These are phyloP conservation scores for Heteronetta atricapilla DNA, from an alignment of 2,113 vertebrate species.

Conservation along the genomic window DNA sequence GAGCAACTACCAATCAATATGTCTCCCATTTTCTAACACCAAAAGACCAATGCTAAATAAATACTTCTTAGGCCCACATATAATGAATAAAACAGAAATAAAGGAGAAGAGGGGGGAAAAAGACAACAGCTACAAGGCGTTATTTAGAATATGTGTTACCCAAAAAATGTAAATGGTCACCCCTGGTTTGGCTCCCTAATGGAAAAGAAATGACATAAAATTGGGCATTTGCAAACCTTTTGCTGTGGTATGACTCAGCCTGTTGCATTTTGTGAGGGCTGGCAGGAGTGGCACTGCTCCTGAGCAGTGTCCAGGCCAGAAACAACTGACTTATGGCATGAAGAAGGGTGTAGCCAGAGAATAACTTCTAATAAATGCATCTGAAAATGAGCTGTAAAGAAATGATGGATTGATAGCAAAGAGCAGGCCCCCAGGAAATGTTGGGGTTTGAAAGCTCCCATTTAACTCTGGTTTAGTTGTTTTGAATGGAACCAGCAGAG, in stretches of 20 bases:
- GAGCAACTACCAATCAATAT: conserved; percentile 23
- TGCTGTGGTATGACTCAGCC: conserved; percentile 33
- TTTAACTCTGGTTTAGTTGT: conserved; percentile 12
- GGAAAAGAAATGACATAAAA: conserved; percentile 37
- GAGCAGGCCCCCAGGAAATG: conserved; percentile 20
- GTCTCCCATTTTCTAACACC: conserved; percentile 18
- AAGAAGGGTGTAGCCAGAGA: not conserved
- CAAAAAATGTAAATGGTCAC: not conserved
- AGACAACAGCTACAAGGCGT: not conserved
- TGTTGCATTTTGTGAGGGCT: conserved; percentile 47
- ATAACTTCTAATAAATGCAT: conserved; percentile 5
- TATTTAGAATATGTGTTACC: conserved; percentile 13
- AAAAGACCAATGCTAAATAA: conserved; percentile 11
- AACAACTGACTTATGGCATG: conserved; percentile 5
- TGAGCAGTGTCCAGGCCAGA: conserved; percentile 4
- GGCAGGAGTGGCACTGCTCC: conserved; percentile 1
- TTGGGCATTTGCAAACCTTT: conserved; percentile 29
- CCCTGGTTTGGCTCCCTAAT: not conserved
- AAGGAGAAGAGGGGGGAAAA: not conserved
- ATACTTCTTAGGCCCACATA: not conserved
- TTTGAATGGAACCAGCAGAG: conserved; percentile 19
- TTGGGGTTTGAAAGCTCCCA: conserved; percentile 27
- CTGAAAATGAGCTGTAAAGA: conserved; percentile 44
- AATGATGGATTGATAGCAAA: conserved; percentile 18
- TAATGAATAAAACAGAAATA: conserved; percentile 10